phyloP scores from a whole-genome alignment of 2,797 vertebrate genomes.

The Tragopan temminckii region DNA sequence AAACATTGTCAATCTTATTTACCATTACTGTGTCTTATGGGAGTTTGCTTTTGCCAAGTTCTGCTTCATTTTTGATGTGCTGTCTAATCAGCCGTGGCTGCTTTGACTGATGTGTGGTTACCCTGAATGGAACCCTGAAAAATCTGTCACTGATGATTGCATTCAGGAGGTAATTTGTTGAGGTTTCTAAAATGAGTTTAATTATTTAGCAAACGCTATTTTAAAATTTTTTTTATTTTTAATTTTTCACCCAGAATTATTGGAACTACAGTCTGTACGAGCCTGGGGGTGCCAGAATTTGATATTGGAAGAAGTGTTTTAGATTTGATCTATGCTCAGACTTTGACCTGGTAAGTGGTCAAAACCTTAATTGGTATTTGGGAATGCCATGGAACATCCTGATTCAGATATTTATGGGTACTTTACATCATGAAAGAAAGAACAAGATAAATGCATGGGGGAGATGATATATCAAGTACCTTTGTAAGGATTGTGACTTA shows the following conservation, averaged over 20 bases:
- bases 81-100: neutral
- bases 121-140: neutral
- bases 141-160: neutral
- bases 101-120: neutral
- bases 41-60: neutral
- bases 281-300: constrained; percentile 90
- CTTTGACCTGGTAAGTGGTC: constrained; percentile 90
- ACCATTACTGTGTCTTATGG: neutral
- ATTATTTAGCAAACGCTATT: neutral
- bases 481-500: neutral
- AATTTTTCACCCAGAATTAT: constrained; percentile 83
- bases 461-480: neutral
- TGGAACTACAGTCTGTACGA: constrained; percentile 81
- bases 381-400: neutral
- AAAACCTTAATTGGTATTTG: neutral
- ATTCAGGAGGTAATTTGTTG: neutral
- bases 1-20: neutral
- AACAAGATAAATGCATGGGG: neutral
- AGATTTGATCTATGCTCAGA: constrained; percentile 94
- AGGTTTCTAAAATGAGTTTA: neutral
- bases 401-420: neutral
- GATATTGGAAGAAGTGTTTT: constrained; percentile 95
- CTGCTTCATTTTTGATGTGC: neutral
- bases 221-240: neutral
- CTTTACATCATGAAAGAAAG: neutral